Conservation (phyloP, 2,113 vertebrate genomes). For the Xiphophorus couchianus region DNA sequence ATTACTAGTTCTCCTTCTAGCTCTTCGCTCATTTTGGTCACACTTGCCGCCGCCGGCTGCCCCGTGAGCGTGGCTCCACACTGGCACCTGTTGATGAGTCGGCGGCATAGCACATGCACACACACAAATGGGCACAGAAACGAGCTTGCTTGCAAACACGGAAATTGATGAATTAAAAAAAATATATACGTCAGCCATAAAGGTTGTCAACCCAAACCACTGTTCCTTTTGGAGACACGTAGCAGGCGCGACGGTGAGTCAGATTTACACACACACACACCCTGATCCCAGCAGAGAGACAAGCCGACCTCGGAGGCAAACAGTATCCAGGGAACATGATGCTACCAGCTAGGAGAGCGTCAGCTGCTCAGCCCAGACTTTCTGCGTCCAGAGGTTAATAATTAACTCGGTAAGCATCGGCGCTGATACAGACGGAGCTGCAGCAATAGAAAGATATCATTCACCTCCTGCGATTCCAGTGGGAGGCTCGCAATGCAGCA, state of each 20-base stretch:
- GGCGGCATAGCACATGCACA: slow-evolving; percentile 55
- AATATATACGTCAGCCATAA: not conserved
- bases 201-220: slow-evolving; percentile 26
- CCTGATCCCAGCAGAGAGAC: not conserved
- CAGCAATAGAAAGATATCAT: not conserved
- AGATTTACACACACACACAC: slow-evolving; percentile 6
- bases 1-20: slow-evolving; percentile 48
- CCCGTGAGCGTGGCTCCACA: slow-evolving; percentile 64
- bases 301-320: slow-evolving; percentile 14
- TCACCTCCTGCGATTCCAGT: not conserved
- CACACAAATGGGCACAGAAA: slow-evolving; percentile 1
- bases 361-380: not conserved
- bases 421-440: not conserved
- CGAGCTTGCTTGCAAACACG: not conserved
- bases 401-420: not conserved
- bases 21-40: slow-evolving; percentile 52
- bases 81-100: slow-evolving; percentile 75
- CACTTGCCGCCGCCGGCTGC: slow-evolving; percentile 23
- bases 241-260: slow-evolving; percentile 25
- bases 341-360: not conserved
- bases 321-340: slow-evolving; percentile 4
- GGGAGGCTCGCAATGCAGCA: not conserved
- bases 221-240: slow-evolving; percentile 23
- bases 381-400: not conserved
- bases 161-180: not conserved